These are phyloP conservation scores for Drosophila gaucha DNA, from an alignment of 2,888 invertebrate species.

Conservation along the genomic window DNA sequence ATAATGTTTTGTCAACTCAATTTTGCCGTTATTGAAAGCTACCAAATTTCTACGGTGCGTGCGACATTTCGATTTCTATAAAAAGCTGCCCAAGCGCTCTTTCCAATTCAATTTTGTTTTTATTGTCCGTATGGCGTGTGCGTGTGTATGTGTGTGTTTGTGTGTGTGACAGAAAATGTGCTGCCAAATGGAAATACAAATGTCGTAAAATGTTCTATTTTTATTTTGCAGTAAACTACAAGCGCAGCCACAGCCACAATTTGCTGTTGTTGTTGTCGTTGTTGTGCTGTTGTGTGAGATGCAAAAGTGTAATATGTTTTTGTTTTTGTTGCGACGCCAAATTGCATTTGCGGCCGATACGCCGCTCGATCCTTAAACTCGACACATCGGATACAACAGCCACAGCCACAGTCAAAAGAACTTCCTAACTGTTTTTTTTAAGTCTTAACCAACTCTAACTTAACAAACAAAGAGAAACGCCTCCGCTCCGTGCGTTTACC, in stretches of 20 bases:
- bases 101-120: constrained; percentile 30
- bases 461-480: constrained; percentile 6
- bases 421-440: constrained; percentile 11
- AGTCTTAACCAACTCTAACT: constrained; percentile 23
- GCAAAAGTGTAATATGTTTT: constrained; percentile 75
- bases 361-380: constrained; percentile 71
- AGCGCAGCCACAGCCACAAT: constrained; percentile 32
- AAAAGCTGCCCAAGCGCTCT: constrained; percentile 36
- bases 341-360: constrained; percentile 70
- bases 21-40: constrained; percentile 25
- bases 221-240: constrained; percentile 73
- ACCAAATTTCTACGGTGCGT: constrained; percentile 38
- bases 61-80: constrained; percentile 30
- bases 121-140: constrained; percentile 26
- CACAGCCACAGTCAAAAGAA: constrained; percentile 5
- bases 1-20: constrained; percentile 44
- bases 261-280: constrained; percentile 35
- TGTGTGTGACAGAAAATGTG: constrained; percentile 63
- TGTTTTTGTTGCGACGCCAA: constrained; percentile 76
- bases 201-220: constrained; percentile 75
- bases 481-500: constrained; percentile 51
- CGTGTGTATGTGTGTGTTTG: constrained; percentile 17
- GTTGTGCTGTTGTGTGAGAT: constrained; percentile 43
- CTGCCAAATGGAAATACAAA: constrained; percentile 61
- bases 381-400: constrained; percentile 19